Evolutionary conservation across 2,797 vertebrate genomes (phyloP).

Genomic region (Eurystomus glaucurus): DNA sequence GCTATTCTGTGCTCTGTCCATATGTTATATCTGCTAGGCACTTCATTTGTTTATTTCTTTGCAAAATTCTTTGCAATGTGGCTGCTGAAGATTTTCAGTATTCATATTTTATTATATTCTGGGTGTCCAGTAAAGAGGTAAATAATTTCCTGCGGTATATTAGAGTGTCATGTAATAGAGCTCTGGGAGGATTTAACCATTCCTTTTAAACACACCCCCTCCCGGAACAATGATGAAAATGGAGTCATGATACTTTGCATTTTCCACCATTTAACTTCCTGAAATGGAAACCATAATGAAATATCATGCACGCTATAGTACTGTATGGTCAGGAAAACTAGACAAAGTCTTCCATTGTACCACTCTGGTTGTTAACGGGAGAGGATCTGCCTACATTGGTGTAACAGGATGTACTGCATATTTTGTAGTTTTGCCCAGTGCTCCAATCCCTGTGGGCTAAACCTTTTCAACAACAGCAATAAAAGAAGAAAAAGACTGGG

Average conservation of each 20-base stretch:
- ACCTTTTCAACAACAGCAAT: constrained; percentile 70
- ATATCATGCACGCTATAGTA: constrained; percentile 58
- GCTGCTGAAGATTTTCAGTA: not conserved
- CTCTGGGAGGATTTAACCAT: not conserved
- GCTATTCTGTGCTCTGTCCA: not conserved
- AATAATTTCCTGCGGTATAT: constrained; percentile 11
- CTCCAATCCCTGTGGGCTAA: constrained; percentile 59
- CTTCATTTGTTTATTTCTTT: not conserved
- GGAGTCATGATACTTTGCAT: constrained; percentile 63
- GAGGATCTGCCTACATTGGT: constrained; percentile 56
- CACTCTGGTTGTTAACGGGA: constrained; percentile 36
- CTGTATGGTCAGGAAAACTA: constrained; percentile 51
- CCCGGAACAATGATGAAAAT: constrained; percentile 67
- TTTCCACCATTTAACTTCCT: constrained; percentile 73
- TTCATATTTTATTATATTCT: not conserved
- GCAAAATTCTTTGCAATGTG: not conserved
- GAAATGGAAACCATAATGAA: constrained; percentile 78
- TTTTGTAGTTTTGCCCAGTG: constrained; percentile 66
- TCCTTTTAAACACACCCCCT: not conserved
- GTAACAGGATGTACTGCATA: constrained; percentile 67
- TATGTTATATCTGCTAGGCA: not conserved
- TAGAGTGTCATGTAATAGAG: not conserved
- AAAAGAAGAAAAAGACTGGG: constrained; percentile 72
- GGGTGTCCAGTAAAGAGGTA: not conserved
- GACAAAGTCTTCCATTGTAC: constrained; percentile 73